Conservation (phyloP, 2,888 invertebrate species). For the Orthosia gracilis region DNA sequence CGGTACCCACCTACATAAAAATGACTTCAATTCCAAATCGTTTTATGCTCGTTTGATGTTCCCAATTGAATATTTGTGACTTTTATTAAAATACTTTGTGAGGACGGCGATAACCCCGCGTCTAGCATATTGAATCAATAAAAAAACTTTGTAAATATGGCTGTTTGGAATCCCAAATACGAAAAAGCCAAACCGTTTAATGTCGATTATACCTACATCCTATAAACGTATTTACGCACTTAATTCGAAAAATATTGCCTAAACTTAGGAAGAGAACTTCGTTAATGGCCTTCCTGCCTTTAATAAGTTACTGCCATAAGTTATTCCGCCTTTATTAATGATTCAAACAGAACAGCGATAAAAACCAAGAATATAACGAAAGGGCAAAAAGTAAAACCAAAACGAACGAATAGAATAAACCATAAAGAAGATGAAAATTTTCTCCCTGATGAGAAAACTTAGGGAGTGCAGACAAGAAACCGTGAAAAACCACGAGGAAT, state of each 20-base stretch:
- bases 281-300: conserved; percentile 70
- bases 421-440: conserved; percentile 75
- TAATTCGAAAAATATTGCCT: conserved; percentile 51
- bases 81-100: conserved; percentile 67
- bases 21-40: conserved; percentile 37
- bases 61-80: conserved; percentile 45
- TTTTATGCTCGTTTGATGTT: conserved; percentile 46
- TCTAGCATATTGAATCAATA: conserved; percentile 61
- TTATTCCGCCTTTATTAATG: conserved; percentile 73
- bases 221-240: conserved; percentile 24
- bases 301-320: conserved; percentile 70
- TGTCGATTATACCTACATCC: conserved; percentile 9
- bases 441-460: conserved; percentile 79
- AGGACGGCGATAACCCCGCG: conserved; percentile 30
- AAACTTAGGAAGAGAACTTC: conserved; percentile 51
- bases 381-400: conserved; percentile 67
- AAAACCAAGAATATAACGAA: conserved; percentile 69
- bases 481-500: conserved; percentile 75
- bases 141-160: conserved; percentile 64
- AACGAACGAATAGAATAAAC: conserved; percentile 69
- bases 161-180: conserved; percentile 49
- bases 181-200: conserved; percentile 25
- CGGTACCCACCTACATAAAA: conserved; percentile 27
- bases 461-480: conserved; percentile 66
- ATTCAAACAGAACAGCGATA: conserved; percentile 72